Evolutionary conservation across 2,888 invertebrate species (phyloP).

Genomic region (Tipula confusa): DNA sequence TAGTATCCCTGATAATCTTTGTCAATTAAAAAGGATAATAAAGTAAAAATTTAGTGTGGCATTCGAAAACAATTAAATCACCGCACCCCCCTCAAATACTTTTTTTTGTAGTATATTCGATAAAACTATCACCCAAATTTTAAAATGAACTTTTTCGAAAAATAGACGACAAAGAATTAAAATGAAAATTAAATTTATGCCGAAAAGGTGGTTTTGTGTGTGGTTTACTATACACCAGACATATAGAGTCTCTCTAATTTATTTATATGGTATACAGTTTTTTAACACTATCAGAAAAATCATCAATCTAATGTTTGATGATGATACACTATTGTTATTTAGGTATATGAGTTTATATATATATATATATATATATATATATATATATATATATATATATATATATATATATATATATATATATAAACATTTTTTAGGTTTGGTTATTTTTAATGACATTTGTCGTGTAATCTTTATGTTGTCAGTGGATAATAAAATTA

Average conservation of each 20-base stretch:
- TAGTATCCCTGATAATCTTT: not conserved
- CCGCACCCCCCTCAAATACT: not conserved
- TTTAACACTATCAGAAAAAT: not conserved
- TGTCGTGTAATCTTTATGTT: slow-evolving; percentile 17
- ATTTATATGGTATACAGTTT: not conserved
- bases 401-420: too few species aligned
- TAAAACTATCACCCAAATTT: not conserved
- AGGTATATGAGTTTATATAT: too few species aligned
- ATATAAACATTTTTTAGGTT: not conserved
- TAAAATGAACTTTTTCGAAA: not conserved
- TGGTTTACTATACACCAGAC: not conserved
- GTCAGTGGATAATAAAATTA: not conserved
- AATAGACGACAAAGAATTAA: not conserved
- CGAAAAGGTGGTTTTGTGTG: slow-evolving; percentile 3
- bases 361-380: too few species aligned
- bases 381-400: too few species aligned
- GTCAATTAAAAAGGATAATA: slow-evolving; percentile 6
- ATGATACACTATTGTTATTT: not conserved
- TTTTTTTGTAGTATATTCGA: not conserved
- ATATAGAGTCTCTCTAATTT: not conserved
- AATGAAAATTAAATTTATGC: slow-evolving; percentile 20
- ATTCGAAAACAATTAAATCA: not conserved
- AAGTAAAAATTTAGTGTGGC: not conserved
- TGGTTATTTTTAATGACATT: slow-evolving; percentile 9
- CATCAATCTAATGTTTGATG: not conserved